phyloP scores from a whole-genome alignment of 2,113 vertebrate species.

The Myocastor coypus region DNA sequence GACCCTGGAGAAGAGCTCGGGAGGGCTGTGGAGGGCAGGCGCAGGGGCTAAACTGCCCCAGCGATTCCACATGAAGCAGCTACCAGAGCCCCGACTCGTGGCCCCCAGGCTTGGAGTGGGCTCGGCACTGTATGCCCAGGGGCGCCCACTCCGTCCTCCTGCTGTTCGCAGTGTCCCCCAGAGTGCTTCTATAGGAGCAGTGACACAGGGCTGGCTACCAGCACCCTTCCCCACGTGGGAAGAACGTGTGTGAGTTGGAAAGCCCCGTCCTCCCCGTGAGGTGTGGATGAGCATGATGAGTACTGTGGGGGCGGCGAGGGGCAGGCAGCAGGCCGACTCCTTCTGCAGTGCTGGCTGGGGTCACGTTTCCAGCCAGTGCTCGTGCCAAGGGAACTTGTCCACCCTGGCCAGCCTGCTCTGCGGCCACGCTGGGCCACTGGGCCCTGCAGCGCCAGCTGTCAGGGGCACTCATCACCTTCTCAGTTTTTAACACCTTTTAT shows the following conservation, averaged over 20 bases:
- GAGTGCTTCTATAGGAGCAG: not conserved
- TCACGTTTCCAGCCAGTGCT: not conserved
- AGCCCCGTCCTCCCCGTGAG: not conserved
- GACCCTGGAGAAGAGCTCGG: not conserved
- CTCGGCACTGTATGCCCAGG: not conserved
- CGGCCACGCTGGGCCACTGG: fast-evolving
- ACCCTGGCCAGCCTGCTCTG: not conserved
- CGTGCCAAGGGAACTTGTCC: not conserved
- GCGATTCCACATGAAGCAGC: not conserved
- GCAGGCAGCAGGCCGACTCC: not conserved
- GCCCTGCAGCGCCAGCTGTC: not conserved
- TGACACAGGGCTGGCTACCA: not conserved
- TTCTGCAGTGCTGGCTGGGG: not conserved
- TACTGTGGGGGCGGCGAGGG: too few relatives aligned
- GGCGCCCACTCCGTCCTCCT: not conserved
- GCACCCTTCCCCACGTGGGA: fast-evolving
- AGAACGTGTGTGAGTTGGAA: not conserved
- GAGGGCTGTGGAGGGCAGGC: not conserved
- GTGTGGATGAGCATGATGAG: too few relatives aligned
- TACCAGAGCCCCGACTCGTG: slow-evolving; percentile 11
- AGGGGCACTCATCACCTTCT: not conserved
- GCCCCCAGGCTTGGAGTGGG: not conserved
- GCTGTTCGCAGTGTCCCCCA: not conserved
- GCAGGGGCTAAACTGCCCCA: slow-evolving; percentile 42
- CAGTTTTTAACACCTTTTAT: not conserved